Conservation (phyloP, 2,113 vertebrate genomes). For the Onychostruthus taczanowskii region DNA sequence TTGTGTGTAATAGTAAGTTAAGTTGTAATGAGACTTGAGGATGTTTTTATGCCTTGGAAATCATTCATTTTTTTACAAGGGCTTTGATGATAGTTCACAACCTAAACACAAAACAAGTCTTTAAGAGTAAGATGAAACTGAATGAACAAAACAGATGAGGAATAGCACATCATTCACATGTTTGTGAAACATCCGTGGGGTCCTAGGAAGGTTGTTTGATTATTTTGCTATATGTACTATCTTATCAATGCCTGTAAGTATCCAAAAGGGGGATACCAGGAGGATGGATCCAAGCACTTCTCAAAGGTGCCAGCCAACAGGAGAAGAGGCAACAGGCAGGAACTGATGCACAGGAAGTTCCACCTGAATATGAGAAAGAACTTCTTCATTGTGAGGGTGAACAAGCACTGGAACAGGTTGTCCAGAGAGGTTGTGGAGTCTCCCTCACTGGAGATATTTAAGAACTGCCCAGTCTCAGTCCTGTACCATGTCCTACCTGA, state of each 20-base stretch:
- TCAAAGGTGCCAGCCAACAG: neutral
- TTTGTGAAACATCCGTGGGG: neutral
- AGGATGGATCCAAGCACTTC: neutral
- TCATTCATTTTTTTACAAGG: neutral
- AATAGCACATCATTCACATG: neutral
- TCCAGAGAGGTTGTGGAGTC: neutral
- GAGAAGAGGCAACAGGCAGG: neutral
- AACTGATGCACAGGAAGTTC: no score
- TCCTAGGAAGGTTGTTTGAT: neutral
- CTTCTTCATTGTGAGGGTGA: neutral
- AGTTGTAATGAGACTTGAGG: neutral
- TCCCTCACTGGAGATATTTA: neutral
- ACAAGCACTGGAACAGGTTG: accelerated
- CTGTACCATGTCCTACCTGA: neutral
- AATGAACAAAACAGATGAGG: neutral
- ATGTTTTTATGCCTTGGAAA: neutral
- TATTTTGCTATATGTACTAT: neutral
- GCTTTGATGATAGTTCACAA: neutral
- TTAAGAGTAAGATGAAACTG: neutral
- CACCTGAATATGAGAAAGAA: neutral
- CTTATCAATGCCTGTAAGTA: neutral
- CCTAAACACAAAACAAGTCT: neutral
- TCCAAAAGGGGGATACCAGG: neutral
- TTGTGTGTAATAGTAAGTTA: neutral
- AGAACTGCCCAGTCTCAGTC: neutral